Evolutionary conservation across 2,888 invertebrate genomes (phyloP), one percentile per base, ranked within the genome.

Genomic region (Andrena flavipes): DNA sequence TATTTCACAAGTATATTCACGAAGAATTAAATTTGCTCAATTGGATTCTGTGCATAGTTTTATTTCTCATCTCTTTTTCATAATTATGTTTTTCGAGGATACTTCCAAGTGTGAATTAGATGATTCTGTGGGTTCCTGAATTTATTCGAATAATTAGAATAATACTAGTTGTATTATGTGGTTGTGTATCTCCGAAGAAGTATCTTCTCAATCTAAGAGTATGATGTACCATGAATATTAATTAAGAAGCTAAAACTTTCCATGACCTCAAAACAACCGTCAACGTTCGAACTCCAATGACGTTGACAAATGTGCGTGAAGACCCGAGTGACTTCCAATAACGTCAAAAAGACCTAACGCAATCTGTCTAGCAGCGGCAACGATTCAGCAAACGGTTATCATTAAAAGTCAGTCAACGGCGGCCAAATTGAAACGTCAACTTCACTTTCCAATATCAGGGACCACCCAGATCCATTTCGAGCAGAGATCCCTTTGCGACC

Each of bases 391-490:
- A 60, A 29, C 30, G 59, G 29, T 20, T 54, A 20, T 23, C 29
- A 29, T 6, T 16, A 26, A 16, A 13, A 60, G 29, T 26, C 29
- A 26, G 60, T n/a, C 33, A 60, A 60, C 30, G n/a, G 29, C 23
- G 56, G 23, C 56, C 4, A 26, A 26, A 59, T n/a, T 29, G 60
- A 60, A 60, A 56, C 56, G 26, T 30, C n/a, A 16, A 29, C 30
- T 16, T n/a, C 30, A 60, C 30, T 7, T 60, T 60, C 60, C 30
- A 60, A 60, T 60, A 60, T 60, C 60, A 63, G 20, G 20, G 5
- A 63, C 35, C 60, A 30, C 62, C 51, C 51, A 51, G 30, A 30
- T 51, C 26, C 16, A 54, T 67, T 29, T 54, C 67, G 10, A 67
- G 8, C 16, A 16, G 16, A 16, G 30, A 64, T 51, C 51, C 23